Evolutionary conservation across 2,888 invertebrate genomes (phyloP).

Genomic region (Lampropteryx suffumata): DNA sequence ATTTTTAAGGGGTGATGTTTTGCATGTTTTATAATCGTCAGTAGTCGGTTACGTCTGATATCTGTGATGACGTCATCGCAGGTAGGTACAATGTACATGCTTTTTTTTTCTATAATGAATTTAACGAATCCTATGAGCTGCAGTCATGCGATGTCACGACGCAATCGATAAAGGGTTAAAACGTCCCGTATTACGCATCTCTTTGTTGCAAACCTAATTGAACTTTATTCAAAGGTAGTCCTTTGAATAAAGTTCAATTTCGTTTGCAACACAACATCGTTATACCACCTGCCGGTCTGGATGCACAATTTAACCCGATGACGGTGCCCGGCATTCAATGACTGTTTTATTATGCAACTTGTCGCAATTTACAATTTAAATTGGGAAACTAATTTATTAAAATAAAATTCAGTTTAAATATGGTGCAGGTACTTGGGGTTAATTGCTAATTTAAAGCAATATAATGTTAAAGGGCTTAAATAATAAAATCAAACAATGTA

Average conservation of each 20-base stretch:
- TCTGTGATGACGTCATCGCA: too few relatives aligned
- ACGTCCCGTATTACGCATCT: too few relatives aligned
- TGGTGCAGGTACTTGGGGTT: not conserved
- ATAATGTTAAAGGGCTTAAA: too few relatives aligned
- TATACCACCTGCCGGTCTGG: constrained; percentile 21
- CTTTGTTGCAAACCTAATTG: too few relatives aligned
- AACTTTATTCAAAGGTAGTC: too few relatives aligned
- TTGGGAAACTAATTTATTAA: constrained; percentile 12
- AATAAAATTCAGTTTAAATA: constrained; percentile 6
- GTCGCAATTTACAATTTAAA: constrained; percentile 28
- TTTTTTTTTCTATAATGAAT: not conserved
- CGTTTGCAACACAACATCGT: not conserved
- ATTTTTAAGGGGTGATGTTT: too few relatives aligned
- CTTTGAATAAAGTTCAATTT: constrained; percentile 7
- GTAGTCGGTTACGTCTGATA: too few relatives aligned
- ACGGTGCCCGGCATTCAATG: constrained; percentile 23
- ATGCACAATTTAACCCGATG: constrained; percentile 23
- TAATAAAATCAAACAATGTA: too few relatives aligned
- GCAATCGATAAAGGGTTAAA: constrained; percentile 13
- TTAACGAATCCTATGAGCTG: constrained; percentile 15
- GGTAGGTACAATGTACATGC: too few relatives aligned
- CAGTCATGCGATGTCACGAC: constrained; percentile 19
- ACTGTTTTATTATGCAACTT: constrained; percentile 30
- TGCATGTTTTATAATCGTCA: too few relatives aligned
- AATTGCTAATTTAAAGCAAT: too few relatives aligned